Base-by-base conservation (phyloP, 2,113 vertebrate genomes). In the Neotragus pygmaeus region DNA sequence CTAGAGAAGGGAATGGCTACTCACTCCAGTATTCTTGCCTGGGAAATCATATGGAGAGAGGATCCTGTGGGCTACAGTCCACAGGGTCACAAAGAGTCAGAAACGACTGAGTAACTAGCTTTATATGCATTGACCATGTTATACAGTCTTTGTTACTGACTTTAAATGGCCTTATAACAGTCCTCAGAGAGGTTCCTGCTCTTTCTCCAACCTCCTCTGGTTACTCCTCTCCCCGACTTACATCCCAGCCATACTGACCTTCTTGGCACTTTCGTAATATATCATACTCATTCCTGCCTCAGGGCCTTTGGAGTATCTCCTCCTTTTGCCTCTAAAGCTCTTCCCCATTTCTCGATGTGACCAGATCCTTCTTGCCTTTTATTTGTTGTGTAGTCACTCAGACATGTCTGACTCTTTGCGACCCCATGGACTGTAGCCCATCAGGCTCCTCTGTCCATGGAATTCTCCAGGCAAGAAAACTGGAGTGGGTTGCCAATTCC, bases 141-240 rank as follows among this genome's bases (percentile, higher is more conserved):
- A 8, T 25, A 21, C 36, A 39, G 25, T 47, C 85, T 92, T 36
- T 13, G 47, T 25, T 23, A 36, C 27, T 89, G 11, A 70, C 58
- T 90, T 70, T 15, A 73, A 80, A 3, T 13, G 49, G 7, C 21
- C 19, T 49, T 15, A 2, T 16, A 19, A 33, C 1, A 0, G 27
- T 33, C 55, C 25, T 1, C 2, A 15, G 33, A 11, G 10, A 23
- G 43, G 19, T 14, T 80, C 13, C 16, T 14, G 0, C 43, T 3
- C 33, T 21, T 23, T 62, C 73, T 93, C 43, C 16, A 11, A 2
- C 53, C 6, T 25, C 16, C 0, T 33, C 51, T n/a, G 9, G 2
- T 75, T 36, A 0, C 43, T 62, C 11, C 7, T 66, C 39, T 53
- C 8, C 16, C 21, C 4, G 0, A 7, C 0, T 51, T 51, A 12